Evolutionary conservation across 2,797 vertebrate species (phyloP), one percentile per base, ranked within the genome.

Genomic region (Aeoliscus strigatus): DNA sequence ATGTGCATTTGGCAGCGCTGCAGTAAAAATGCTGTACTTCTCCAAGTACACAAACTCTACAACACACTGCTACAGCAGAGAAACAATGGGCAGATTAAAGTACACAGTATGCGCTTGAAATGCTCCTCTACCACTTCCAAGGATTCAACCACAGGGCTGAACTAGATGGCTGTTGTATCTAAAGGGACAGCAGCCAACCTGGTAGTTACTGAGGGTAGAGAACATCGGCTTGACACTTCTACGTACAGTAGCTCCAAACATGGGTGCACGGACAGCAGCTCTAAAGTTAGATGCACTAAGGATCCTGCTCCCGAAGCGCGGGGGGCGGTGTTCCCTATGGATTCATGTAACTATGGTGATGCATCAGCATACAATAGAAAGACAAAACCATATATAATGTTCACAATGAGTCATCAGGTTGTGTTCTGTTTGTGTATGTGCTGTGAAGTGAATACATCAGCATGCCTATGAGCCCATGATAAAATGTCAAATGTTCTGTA

Each of bases 221-320:
- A 45, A 70, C 60, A 67, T 63, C 17, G 36, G 16, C 27, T 51
- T 74, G 71, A 72, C 66, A 56, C 64, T 60, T 63, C 50, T 49
- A 38, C 62, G 56, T n/a, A n/a, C n/a, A n/a, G n/a, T 66, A 60
- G 53, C 27, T 8, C 24, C 43, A 55, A 39, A 71, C 21, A 13
- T 65, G 51, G 46, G 35, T 39, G 25, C 27, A 6, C 7, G 44
- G 47, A 58, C 45, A 58, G 48, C 23, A 39, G 17, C 35, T 30
- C n/a, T 55, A 61, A 59, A 33, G 41, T 46, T 28, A 49, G 37
- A 15, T 31, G 10, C 14, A 28, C 42, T 6, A 5, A 37, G n/a
- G 23, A 23, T 6, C 27, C 14, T 30, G 14, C 5, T 35, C 28
- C 7, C 29, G 3, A 8, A 51, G 6, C 10, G 16, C 8, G 16